A percentile compares a stretch with the other conserved stretches of the same genome.
Conservation (phyloP, 2,113 vertebrate genomes). For the Bostrychus sinensis region DNA sequence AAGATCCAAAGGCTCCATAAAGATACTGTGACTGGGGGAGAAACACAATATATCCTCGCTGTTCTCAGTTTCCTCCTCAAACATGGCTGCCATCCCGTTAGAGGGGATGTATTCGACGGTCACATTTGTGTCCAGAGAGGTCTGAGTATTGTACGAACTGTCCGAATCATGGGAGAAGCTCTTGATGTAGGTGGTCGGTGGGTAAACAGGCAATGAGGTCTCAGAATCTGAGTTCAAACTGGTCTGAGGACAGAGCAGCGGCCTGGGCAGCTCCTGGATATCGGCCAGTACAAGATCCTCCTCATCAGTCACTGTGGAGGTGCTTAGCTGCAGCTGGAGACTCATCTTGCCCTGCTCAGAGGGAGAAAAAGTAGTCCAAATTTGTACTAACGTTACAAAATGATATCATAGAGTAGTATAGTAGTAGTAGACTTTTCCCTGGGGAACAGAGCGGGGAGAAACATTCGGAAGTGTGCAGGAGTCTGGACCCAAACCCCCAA, state of each 20-base stretch:
- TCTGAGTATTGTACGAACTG: slow-evolving; percentile 65
- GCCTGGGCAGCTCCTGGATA: slow-evolving; percentile 69
- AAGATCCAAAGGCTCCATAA: slow-evolving; percentile 37
- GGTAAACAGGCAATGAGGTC: slow-evolving; percentile 12
- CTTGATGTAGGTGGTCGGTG: slow-evolving; percentile 73
- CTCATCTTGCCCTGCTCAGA: slow-evolving; percentile 61
- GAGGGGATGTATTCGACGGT: slow-evolving; percentile 73
- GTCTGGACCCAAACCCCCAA: no score
- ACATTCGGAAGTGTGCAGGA: no score
- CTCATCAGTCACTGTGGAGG: slow-evolving; percentile 53
- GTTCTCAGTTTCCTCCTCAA: slow-evolving; percentile 43
- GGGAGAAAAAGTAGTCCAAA: no score
- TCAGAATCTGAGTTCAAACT: background rate
- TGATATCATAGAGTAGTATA: no score
- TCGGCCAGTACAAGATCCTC: slow-evolving; percentile 63
- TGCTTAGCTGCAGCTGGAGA: slow-evolving; percentile 45
- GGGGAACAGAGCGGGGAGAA: no score
- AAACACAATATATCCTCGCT: slow-evolving; percentile 46
- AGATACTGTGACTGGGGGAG: slow-evolving; percentile 58
- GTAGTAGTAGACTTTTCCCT: no score
- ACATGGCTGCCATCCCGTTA: slow-evolving; percentile 28
- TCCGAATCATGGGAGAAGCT: slow-evolving; percentile 77
- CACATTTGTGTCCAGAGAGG: slow-evolving; percentile 63
- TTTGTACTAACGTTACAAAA: no score
- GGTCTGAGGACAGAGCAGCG: background rate